Base-by-base conservation (phyloP, 2,797 vertebrate species). In the Anisognathus igniventris region DNA sequence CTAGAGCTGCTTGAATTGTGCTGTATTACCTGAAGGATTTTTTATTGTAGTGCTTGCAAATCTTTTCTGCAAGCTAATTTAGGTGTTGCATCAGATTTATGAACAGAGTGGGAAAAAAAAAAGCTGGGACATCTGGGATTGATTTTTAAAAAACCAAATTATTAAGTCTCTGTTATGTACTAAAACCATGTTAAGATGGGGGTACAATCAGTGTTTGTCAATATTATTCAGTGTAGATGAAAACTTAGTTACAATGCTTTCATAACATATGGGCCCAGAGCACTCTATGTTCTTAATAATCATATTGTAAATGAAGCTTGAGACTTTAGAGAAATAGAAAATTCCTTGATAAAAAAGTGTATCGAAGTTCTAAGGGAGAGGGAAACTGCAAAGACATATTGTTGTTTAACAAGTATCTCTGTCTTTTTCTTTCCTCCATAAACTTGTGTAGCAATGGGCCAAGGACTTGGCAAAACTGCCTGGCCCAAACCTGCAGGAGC, bases 391-490 rank as follows among this genome's bases (percentile, higher is more conserved):
- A 73, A 83, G 33, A 37, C 8, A 4, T 37, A 3, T 9, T 80
- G 12, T 67, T 91, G 9, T 50, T 25, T 91, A n/a, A 91, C 3
- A 5, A 28, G 2, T 54, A 21, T 50, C 12, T 77, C 33, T 58
- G 3, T 70, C 23, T 87, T 56, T 56, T 60, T 85, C 4, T 79
- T 88, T 76, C 11, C 4, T 60, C 8, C 7, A 14, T 60, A 20
- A 60, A 93, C 18, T 74, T 15, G 83, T 77, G 23, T 81, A 98
- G 98, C 79, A 91, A 98, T 98, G 98, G 98, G 97, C 96, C 98
- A 98, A 96, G 97, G 98, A 96, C 96, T 96, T 78, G 96, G 95
- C 83, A 98, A 98, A 93, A 73, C 89, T 92, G 90, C 89, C 48
- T 98, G 97, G 98, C 97, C 97, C 58, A 98, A 97, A 96, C 95